Base-by-base conservation (phyloP, 2,113 vertebrate genomes). In the Channa maculata region DNA sequence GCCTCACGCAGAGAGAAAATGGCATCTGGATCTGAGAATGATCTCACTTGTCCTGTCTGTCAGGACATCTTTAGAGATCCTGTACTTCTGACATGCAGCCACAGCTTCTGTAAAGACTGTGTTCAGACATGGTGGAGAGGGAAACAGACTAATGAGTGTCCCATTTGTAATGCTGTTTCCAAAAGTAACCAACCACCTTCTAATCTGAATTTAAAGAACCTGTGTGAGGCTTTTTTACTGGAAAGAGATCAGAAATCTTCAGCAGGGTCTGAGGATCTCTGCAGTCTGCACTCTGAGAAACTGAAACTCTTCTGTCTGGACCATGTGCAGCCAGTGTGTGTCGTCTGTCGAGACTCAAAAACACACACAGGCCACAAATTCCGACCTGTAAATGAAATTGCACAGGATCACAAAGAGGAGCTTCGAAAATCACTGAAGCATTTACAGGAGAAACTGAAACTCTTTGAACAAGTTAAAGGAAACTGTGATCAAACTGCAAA, bases 1-100 rank as follows among this genome's bases (percentile, higher is more conserved):
- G 60, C n/a, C 2, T 60, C 62, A 44, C 36, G 39, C 46, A 24
- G 24, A 66, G 62, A 59, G 41, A 66, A 75, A 41, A 76, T 76
- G 73, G 58, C 73, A 2, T 44, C 73, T 4, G 41, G 48, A 45
- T n/a, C 53, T 8, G 49, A 73, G n/a, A 57, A 79, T 14, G 57
- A 73, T 5, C 64, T 58, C 13, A 14, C 55, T 36, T 58, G 55
- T 36, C 14, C 14, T 4, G 3, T 58, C 3, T 58, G 55, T 15
- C 37, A 58, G 6, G 37, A 58, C 37, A 58, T 58, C 13, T 58
- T 58, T 39, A 39, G 4, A 41, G 55, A 58, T 41, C 55, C 55
- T 58, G 55, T 58, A n/a, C 0, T 58, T 5, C 37, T 58, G 55
- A n/a, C 37, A 41, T 58, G 55, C 8, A 9, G 55, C 55, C 55